Conservation (phyloP, 2,797 vertebrate species). For the Caiman crocodilus region DNA sequence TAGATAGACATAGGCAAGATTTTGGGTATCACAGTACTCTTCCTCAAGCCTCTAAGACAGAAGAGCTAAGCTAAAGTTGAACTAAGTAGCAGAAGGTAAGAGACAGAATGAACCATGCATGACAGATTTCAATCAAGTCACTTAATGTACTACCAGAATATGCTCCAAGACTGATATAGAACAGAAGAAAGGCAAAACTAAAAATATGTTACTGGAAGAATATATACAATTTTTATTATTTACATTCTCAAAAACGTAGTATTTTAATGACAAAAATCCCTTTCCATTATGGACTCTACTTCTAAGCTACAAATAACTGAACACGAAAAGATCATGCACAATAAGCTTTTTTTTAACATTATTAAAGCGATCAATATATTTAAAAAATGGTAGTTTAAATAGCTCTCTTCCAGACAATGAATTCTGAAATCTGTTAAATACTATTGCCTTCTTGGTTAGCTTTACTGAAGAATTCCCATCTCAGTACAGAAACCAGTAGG, state of each 20-base stretch:
- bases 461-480: background rate
- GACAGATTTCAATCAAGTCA: background rate
- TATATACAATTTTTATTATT: background rate
- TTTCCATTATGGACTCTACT: background rate
- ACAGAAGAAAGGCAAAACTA: background rate
- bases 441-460: background rate
- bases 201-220: background rate
- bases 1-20: no score
- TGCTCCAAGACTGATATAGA: background rate
- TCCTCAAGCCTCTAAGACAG: no score
- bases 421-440: background rate
- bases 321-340: background rate
- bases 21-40: no score
- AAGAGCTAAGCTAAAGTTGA: rapidly evolving
- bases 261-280: background rate
- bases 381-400: background rate
- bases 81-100: background rate
- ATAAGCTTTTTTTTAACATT: background rate
- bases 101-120: background rate
- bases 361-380: background rate
- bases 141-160: background rate
- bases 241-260: background rate
- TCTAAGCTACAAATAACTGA: background rate
- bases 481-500: background rate
- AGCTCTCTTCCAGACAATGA: background rate